Evolutionary conservation across 2,888 invertebrate species (phyloP).

Genomic region (Agrochola macilenta): DNA sequence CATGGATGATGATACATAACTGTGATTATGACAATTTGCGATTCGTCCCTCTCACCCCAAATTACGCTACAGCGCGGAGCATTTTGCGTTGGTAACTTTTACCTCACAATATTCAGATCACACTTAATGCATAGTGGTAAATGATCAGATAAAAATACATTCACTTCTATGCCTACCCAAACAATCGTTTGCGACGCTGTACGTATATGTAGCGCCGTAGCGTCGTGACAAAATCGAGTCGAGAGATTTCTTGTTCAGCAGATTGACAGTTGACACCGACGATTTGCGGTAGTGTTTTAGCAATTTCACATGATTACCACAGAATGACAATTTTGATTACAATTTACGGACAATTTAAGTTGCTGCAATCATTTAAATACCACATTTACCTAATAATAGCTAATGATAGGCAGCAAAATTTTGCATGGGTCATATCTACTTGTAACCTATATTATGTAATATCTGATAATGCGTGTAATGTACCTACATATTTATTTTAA

Average conservation of each 20-base stretch:
- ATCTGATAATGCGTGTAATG: slow-evolving; percentile 1
- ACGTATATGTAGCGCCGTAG: no score
- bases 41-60: no score
- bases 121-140: no score
- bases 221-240: no score
- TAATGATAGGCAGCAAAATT: not conserved
- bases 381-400: not conserved
- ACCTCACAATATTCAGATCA: no score
- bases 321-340: not conserved
- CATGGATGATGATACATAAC: no score
- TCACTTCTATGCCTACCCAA: no score
- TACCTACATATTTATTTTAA: not conserved
- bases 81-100: no score
- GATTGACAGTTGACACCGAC: not conserved
- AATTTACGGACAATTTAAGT: not conserved
- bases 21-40: no score
- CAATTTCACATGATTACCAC: not conserved
- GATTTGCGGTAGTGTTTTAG: not conserved
- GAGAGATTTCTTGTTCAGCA: not conserved
- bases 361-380: not conserved
- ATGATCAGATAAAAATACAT: no score
- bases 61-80: no score
- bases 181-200: no score
- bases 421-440: not conserved
- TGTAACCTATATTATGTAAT: not conserved